Conservation (phyloP, 2,888 invertebrate species). For the Ptycholaimellus sp. region DNA sequence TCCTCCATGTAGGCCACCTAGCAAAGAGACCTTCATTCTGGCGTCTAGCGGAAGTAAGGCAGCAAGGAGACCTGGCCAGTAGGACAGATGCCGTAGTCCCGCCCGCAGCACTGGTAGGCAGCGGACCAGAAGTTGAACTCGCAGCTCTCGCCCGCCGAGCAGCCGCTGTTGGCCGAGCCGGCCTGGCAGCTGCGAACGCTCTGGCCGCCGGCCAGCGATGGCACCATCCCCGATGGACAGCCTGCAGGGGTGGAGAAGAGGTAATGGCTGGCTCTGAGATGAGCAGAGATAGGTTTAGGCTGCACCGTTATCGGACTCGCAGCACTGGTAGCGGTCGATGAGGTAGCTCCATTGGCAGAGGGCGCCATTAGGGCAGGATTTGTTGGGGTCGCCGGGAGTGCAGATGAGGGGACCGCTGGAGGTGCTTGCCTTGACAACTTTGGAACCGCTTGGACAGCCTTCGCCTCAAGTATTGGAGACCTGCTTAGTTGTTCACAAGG, state of each 20-base stretch:
- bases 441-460: conserved; percentile 12
- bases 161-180: conserved; percentile 5
- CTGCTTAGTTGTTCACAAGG: too few relatives aligned
- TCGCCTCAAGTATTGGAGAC: too few relatives aligned
- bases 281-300: too few relatives aligned
- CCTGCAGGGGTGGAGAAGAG: too few relatives aligned
- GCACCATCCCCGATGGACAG: conserved; percentile 8
- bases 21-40: too few relatives aligned
- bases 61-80: conserved; percentile 2
- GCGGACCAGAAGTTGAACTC: conserved; percentile 17
- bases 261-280: too few relatives aligned
- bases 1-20: too few relatives aligned
- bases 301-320: conserved; percentile 15
- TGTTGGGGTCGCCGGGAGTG: conserved; percentile 9
- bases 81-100: conserved; percentile 7
- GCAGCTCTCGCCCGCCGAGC: conserved; percentile 10
- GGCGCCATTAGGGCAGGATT: conserved; percentile 9
- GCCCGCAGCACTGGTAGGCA: conserved; percentile 12
- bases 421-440: conserved; percentile 6
- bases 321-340: conserved; percentile 18
- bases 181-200: not conserved
- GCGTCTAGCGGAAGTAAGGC: not conserved
- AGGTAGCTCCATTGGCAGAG: conserved; percentile 16
- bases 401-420: conserved; percentile 8
- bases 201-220: conserved; percentile 1